Evolutionary conservation across 2,113 vertebrate genomes (phyloP), one percentile per base, ranked within the genome.

Genomic region (Platichthys flesus): DNA sequence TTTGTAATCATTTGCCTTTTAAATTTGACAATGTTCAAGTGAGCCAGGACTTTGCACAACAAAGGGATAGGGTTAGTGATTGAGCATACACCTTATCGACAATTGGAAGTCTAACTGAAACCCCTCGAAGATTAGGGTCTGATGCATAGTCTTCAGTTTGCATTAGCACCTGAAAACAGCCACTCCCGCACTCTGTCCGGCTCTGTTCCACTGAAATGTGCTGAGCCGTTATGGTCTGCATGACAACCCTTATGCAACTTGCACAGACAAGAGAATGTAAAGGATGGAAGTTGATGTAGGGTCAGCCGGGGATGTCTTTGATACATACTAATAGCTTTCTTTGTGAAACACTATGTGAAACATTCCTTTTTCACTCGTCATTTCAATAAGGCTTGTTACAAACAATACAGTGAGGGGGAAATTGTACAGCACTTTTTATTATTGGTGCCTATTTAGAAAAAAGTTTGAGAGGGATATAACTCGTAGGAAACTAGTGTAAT

Each of bases 111-210:
- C 64, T 9, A 31, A 26, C 20, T 56, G n/a, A 71, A 68, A 20
- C 65, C 14, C 0, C 23, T 21, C n/a, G 12, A 55, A 51, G 42
- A 35, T 35, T 56, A 24, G 16, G 1, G 3, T 21, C 12, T 69
- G 31, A 28, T 69, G 75, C 0, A 59, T 49, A n/a, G n/a, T 68
- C 47, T 20, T 47, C 21, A 60, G 10, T 2, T 15, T 68, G 20
- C 24, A 66, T 85, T 78, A 63, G 59, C 74, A 83, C 4, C 16
- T 71, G 59, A 83, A 70, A 3, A 67, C 9, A 2, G 20, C 21
- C n/a, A 4, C 13, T 79, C 24, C 40, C 9, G 1, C 21, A 3
- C 52, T 24, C 28, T 16, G 3, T 28, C 23, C 6, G 9, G 42
- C 12, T 57, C 26, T 9, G 64, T 40, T 9, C 40, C 52, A 31